phyloP scores from a whole-genome alignment of 2,113 vertebrate species.

The Aptenodytes forsteri region DNA sequence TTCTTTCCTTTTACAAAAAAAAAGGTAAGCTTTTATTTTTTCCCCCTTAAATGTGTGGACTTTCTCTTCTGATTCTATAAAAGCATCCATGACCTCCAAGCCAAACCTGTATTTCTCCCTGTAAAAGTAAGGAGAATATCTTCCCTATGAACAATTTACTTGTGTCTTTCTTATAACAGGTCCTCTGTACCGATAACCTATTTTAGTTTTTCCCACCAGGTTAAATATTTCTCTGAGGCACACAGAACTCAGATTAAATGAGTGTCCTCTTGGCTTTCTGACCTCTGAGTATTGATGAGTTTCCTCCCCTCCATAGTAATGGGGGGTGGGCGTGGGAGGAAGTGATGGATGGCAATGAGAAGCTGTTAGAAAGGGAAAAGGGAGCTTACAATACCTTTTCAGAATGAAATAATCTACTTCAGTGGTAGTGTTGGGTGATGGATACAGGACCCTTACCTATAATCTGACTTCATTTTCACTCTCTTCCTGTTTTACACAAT shows the following conservation, averaged over 20 bases:
- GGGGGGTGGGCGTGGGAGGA: rapidly evolving
- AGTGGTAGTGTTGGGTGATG: neutral
- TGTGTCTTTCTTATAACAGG: neutral
- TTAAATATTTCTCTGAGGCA: neutral
- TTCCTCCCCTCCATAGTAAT: neutral
- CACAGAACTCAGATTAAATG: neutral
- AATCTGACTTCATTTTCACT: neutral
- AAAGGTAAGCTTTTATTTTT: neutral
- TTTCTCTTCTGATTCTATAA: neutral
- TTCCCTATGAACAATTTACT: neutral
- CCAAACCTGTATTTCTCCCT: neutral
- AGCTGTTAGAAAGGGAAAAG: neutral
- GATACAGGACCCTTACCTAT: neutral
- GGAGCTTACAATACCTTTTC: neutral
- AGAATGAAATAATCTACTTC: neutral
- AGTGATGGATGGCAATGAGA: neutral
- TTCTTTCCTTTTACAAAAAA: neutral
- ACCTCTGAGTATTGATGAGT: neutral
- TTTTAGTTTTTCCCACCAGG: neutral
- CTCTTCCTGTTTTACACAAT: neutral
- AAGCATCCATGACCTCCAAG: neutral
- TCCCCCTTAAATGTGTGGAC: neutral
- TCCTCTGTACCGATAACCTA: neutral
- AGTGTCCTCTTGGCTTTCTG: neutral
- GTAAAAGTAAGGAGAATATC: neutral